phyloP scores from a whole-genome alignment of 2,888 invertebrate species.

The Sarcophaga variegata region DNA sequence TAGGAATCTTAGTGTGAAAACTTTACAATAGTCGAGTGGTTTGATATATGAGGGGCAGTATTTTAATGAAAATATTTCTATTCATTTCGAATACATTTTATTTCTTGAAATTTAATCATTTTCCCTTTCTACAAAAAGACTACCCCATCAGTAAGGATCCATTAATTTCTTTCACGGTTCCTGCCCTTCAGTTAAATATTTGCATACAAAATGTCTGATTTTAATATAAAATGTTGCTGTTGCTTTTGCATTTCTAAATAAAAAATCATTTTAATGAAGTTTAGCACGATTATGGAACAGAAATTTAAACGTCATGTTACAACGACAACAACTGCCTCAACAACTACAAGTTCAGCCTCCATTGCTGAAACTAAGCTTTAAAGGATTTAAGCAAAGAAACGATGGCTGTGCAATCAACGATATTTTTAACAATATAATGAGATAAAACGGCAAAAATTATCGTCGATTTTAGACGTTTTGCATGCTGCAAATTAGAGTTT shows the following conservation, averaged over 20 bases:
- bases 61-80: too few relatives aligned
- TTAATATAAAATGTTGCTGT: neutral
- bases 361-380: conserved; percentile 20
- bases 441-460: conserved; percentile 80
- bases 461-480: conserved; percentile 72
- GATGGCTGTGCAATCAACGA: neutral
- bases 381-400: conserved; percentile 14
- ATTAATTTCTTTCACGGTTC: conserved; percentile 19
- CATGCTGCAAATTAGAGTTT: conserved; percentile 45
- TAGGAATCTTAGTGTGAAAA: too few relatives aligned
- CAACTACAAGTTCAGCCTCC: conserved; percentile 55
- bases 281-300: conserved; percentile 61
- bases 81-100: too few relatives aligned
- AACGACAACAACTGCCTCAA: conserved; percentile 16
- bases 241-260: neutral
- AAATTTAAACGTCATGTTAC: conserved; percentile 34
- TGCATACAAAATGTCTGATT: conserved; percentile 47
- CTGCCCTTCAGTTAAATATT: conserved; percentile 25
- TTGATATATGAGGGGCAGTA: too few relatives aligned
- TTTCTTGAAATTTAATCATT: too few relatives aligned
- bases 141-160: neutral
- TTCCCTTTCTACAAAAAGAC: too few relatives aligned
- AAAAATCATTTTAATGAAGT: conserved; percentile 58
- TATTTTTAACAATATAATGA: conserved; percentile 74
- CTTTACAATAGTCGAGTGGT: too few relatives aligned